These are phyloP conservation scores for Jacana jacana DNA, from an alignment of 2,113 vertebrate species.

Conservation along the genomic window DNA sequence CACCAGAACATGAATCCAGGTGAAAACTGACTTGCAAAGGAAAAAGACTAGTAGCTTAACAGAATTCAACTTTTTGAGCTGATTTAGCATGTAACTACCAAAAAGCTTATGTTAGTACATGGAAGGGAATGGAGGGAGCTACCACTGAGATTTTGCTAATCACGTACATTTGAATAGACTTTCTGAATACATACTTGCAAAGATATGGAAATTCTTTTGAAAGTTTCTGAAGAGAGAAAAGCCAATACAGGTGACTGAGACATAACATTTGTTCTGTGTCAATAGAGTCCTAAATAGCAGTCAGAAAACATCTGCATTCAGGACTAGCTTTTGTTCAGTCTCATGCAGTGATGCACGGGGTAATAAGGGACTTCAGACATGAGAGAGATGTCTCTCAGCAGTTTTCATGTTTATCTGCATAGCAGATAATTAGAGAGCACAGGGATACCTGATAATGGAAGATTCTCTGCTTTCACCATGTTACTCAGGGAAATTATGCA, in stretches of 20 bases:
- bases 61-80: background rate
- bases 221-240: background rate
- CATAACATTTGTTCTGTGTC: background rate
- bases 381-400: background rate
- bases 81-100: background rate
- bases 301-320: background rate
- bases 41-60: background rate
- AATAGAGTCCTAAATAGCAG: background rate
- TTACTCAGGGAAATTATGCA: background rate
- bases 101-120: background rate
- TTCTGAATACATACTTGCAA: background rate
- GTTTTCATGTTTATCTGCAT: background rate
- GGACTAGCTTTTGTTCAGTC: background rate
- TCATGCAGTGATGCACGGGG: background rate
- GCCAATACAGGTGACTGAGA: background rate
- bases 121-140: background rate
- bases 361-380: background rate
- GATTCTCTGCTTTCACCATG: background rate
- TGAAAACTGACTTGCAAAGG: background rate
- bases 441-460: background rate
- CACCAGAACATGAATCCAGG: background rate
- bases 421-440: background rate
- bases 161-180: background rate
- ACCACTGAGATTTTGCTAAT: background rate
- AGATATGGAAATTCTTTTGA: background rate